A percentile compares a stretch with the other conserved stretches of the same genome.
phyloP scores from a whole-genome alignment of 1,140 invertebrate species.

The Megathymus violae region DNA sequence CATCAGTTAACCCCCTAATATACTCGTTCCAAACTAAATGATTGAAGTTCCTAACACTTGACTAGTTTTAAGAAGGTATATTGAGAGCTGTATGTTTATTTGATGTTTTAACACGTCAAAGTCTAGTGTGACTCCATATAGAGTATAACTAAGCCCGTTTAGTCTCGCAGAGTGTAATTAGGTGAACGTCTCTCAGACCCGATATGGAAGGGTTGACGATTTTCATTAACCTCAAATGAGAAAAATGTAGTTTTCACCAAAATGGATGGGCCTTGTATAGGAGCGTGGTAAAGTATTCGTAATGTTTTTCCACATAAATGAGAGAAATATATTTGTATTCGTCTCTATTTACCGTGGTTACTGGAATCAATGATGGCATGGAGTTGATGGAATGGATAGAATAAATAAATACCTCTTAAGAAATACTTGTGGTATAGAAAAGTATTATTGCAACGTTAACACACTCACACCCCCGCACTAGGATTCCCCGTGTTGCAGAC shows the following conservation, averaged over 20 bases:
- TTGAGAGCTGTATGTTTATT: not conserved
- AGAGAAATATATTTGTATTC: conserved; percentile 10
- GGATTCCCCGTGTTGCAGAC: no score
- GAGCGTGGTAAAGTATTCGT: conserved; percentile 32
- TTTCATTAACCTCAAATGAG: conserved; percentile 79
- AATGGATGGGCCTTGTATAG: conserved; percentile 41
- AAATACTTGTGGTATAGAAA: no score
- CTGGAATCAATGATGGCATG: no score
- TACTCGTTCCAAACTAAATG: no score
- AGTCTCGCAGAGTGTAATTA: conserved; percentile 51
- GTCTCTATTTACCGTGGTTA: conserved; percentile 1
- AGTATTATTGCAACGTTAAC: no score
- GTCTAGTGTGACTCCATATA: conserved; percentile 18
- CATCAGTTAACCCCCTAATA: no score
- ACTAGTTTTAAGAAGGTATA: not conserved
- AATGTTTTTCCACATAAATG: conserved; percentile 18
- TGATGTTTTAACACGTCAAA: conserved; percentile 1
- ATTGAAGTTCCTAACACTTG: not conserved
- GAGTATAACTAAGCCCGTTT: conserved; percentile 35
- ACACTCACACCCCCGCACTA: no score
- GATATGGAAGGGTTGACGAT: conserved; percentile 53
- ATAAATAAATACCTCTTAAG: no score
- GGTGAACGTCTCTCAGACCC: conserved; percentile 54
- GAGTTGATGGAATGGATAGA: no score
- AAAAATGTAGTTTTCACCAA: conserved; percentile 65